Percentiles rank a stretch among this genome's conserved stretches.
Evolutionary conservation across 2,113 vertebrate genomes (phyloP).

Genomic region (Lagenorhynchus albirostris): DNA sequence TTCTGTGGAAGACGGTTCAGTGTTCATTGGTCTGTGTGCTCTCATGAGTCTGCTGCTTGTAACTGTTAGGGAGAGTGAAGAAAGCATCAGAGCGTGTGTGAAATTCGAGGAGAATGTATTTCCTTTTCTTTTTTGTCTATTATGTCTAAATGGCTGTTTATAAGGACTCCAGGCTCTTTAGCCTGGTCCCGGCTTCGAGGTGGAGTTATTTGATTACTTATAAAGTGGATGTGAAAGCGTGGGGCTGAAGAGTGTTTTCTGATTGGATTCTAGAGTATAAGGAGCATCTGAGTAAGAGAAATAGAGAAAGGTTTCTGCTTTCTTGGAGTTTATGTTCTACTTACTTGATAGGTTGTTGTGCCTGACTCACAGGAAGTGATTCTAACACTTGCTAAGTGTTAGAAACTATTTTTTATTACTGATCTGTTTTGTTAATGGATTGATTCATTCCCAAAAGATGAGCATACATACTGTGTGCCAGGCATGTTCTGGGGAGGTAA

Average conservation of each 20-base stretch:
- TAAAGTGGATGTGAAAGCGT: neutral
- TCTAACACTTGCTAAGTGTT: neutral
- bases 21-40: neutral
- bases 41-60: neutral
- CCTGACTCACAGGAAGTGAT: neutral
- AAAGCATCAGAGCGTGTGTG: neutral
- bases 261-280: neutral
- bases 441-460: neutral
- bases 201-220: neutral
- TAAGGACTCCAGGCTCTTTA: neutral
- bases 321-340: neutral
- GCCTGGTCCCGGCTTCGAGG: neutral
- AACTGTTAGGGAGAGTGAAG: neutral
- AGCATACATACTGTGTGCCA: neutral
- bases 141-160: neutral
- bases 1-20: neutral
- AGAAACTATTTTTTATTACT: neutral
- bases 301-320: neutral
- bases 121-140: neutral
- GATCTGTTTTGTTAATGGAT: neutral
- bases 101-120: neutral
- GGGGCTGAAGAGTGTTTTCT: neutral
- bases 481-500: neutral
- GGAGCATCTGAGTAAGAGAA: neutral
- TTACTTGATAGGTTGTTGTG: neutral